A percentile compares a stretch with the other conserved stretches of the same genome.
Conservation (phyloP, 2,113 vertebrate genomes). For the Turdus rufiventris region DNA sequence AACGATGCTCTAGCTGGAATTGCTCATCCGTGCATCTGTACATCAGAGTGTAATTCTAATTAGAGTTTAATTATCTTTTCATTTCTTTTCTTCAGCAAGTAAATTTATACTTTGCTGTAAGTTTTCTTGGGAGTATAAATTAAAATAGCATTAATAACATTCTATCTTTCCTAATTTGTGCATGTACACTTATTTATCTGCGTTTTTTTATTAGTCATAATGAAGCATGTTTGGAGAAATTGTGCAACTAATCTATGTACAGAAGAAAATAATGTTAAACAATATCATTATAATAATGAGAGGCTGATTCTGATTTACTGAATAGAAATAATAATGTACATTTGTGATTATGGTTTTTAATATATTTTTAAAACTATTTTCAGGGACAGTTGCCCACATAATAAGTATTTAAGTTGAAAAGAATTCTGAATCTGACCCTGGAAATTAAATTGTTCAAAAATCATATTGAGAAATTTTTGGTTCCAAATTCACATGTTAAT, state of each 20-base stretch:
- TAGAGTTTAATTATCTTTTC: conserved; percentile 59
- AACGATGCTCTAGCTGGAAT: conserved; percentile 22
- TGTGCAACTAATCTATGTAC: conserved; percentile 16
- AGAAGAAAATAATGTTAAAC: conserved; percentile 13
- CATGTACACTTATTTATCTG: conserved; percentile 42
- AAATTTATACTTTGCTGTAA: conserved; percentile 53
- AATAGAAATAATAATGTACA: conserved; percentile 19
- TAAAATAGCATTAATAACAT: conserved; percentile 44
- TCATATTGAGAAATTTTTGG: background rate
- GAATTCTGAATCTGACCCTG: background rate
- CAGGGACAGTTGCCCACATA: background rate
- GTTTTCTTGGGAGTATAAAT: conserved; percentile 58
- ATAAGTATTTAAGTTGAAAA: background rate
- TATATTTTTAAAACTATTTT: background rate
- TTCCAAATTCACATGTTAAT: background rate
- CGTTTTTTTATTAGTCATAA: conserved; percentile 43
- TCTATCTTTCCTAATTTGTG: conserved; percentile 55
- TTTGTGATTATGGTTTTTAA: background rate
- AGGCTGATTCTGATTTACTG: conserved; percentile 31
- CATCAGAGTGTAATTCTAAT: conserved; percentile 56
- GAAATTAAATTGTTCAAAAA: background rate
- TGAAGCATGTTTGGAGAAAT: conserved; percentile 36
- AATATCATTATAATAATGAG: conserved; percentile 33
- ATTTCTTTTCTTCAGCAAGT: conserved; percentile 42
- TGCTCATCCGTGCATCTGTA: conserved; percentile 44